Evolutionary conservation across 2,888 invertebrate species (phyloP), one percentile per base, ranked within the genome.

Genomic region (Ornithoptera alexandrae): DNA sequence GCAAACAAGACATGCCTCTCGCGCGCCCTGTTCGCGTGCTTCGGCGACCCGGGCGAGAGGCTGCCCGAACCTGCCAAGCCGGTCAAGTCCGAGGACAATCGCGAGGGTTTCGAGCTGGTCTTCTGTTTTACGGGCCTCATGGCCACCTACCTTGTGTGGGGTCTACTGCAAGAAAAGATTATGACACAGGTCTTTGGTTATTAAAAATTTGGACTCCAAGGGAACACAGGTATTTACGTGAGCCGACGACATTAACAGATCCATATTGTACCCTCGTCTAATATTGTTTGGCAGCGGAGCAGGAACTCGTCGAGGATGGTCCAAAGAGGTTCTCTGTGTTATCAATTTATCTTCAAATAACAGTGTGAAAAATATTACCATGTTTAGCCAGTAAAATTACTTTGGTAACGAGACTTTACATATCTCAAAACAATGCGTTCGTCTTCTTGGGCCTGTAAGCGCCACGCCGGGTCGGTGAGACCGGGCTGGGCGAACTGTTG

Each of bases 151-250:
- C 93, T 99, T 39, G 96, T 97, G 70, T 99, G 99, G 99, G 99
- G 99, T 8, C 94, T 99, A 72, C 92, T 99, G 72, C 99, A 99
- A 88, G 99, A 99, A 90, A 97, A 98, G 92, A 97, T 99, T 70
- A 99, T 99, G 98, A 99, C 99, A 0, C 95, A 95, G 92, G 95
- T 58, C 20, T 24, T 59, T 22, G 30, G 20, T 65, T 20, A 8
- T 58, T 58, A 39, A 30, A 15, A 24, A 57, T 4, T 39, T 39
- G 12, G 5, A 24, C 22, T 22, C 7, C 22, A 12, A 57, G 2
- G 20, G 4, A 10, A 7, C 15, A 18, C 18, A 1, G 4, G 20
- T 22, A 15, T 8, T 61, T 39, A 39, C 39, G 10, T 39, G 10
- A 39, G 1, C 1, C 39, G 10, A 39, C 39, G 10, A 39, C n/a